Percentiles rank a stretch among this genome's conserved stretches.
These are phyloP conservation scores for Clinocottus analis DNA, from an alignment of 2,113 vertebrate species.

Conservation along the genomic window DNA sequence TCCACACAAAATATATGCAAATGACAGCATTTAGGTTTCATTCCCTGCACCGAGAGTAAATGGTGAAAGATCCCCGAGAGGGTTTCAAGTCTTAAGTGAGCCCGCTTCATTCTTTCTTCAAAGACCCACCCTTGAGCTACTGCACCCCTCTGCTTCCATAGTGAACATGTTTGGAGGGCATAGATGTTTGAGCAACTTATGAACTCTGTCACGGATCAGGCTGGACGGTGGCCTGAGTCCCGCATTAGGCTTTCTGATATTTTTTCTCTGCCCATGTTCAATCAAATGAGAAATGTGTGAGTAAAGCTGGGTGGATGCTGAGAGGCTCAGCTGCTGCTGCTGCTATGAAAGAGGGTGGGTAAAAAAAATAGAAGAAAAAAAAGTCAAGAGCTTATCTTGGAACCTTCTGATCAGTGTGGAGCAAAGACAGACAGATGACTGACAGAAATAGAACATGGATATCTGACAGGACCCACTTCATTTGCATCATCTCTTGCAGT, in stretches of 20 bases:
- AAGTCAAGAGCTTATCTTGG: slow-evolving; percentile 34
- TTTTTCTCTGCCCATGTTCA: slow-evolving; percentile 20
- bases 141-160: neutral
- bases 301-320: slow-evolving; percentile 30
- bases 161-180: slow-evolving; percentile 32
- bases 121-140: slow-evolving; percentile 48
- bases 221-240: slow-evolving; percentile 20
- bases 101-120: slow-evolving; percentile 43
- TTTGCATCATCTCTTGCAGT: slow-evolving; percentile 40
- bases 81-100: slow-evolving; percentile 55
- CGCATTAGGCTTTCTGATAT: neutral
- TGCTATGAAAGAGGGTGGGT: slow-evolving; percentile 13
- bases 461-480: slow-evolving; percentile 30
- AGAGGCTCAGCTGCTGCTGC: slow-evolving; percentile 42
- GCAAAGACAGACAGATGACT: slow-evolving; percentile 51
- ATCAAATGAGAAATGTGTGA: slow-evolving; percentile 46
- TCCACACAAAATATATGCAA: slow-evolving; percentile 73
- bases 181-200: slow-evolving; percentile 38
- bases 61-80: slow-evolving; percentile 59
- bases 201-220: slow-evolving; percentile 40
- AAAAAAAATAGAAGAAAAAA: neutral
- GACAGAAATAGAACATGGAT: slow-evolving; percentile 58
- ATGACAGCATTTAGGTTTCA: slow-evolving; percentile 74
- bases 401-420: slow-evolving; percentile 56
- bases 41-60: slow-evolving; percentile 58